Evolutionary conservation across 2,797 vertebrate species (phyloP).

Genomic region (Acanthornis magna): DNA sequence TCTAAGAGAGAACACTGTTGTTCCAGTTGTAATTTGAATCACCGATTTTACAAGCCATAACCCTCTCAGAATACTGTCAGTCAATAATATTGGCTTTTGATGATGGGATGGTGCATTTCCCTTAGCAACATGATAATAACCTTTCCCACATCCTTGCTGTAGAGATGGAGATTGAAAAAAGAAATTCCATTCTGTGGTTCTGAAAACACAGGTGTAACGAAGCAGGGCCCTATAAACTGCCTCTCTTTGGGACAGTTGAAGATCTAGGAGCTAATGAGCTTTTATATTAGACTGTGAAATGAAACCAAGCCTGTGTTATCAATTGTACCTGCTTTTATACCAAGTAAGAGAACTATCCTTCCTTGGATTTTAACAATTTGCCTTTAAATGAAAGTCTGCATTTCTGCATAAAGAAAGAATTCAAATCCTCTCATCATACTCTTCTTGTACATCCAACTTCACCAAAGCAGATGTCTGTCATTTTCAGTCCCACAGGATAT

Average conservation of each 20-base stretch:
- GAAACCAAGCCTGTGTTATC: background rate
- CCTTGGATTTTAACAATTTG: background rate
- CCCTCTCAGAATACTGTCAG: constrained; percentile 36
- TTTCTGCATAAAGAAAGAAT: background rate
- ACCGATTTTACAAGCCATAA: constrained; percentile 44
- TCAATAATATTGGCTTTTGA: constrained; percentile 48
- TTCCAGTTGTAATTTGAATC: constrained; percentile 11
- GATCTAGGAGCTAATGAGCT: background rate
- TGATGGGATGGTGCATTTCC: constrained; percentile 50
- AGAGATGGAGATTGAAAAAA: constrained; percentile 14
- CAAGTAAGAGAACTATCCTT: background rate
- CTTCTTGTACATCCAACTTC: background rate
- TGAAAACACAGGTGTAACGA: background rate
- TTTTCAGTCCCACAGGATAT: background rate
- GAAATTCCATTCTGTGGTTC: background rate
- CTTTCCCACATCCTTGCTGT: constrained; percentile 9
- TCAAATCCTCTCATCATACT: background rate
- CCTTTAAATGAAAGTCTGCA: background rate
- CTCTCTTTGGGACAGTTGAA: background rate
- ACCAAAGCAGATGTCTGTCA: background rate
- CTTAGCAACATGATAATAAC: constrained; percentile 36
- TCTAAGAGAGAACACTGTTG: constrained; percentile 33
- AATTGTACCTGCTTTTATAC: background rate
- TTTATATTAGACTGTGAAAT: constrained; percentile 27
- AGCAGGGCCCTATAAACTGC: background rate